A percentile compares a stretch with the other conserved stretches of the same genome.
Evolutionary conservation across 1,140 invertebrate genomes (phyloP).

Genomic region (Temnothorax curvispinosus): DNA sequence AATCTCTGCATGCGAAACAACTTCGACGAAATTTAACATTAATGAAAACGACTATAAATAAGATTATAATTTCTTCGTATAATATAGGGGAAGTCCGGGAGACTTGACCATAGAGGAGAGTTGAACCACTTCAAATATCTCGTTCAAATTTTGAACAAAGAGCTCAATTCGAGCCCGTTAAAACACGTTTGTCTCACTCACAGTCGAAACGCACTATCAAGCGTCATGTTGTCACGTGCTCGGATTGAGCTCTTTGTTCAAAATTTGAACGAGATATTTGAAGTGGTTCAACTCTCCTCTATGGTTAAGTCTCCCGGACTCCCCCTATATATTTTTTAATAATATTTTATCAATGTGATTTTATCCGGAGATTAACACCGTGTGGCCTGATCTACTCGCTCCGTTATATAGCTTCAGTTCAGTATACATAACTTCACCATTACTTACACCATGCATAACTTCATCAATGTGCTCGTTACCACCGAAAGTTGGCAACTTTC

Average conservation of each 20-base stretch:
- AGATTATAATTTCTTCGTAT: not conserved
- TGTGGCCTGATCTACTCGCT: not conserved
- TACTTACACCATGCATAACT: not conserved
- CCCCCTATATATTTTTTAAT: not conserved
- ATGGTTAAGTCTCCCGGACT: too few species aligned
- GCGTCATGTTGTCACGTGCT: too few species aligned
- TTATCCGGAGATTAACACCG: not conserved
- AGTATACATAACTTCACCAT: not conserved
- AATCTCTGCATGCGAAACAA: not conserved
- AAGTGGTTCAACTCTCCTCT: too few species aligned
- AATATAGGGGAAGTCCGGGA: too few species aligned
- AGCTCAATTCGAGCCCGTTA: too few species aligned
- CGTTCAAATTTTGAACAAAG: too few species aligned
- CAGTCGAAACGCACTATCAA: too few species aligned
- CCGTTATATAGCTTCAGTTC: not conserved
- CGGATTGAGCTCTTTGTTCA: too few species aligned
- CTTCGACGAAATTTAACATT: not conserved
- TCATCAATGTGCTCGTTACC: constrained; percentile 43
- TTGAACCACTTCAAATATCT: too few species aligned
- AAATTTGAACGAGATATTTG: too few species aligned
- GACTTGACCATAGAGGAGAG: too few species aligned
- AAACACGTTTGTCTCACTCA: too few species aligned
- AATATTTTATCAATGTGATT: not conserved
- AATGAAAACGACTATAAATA: not conserved
- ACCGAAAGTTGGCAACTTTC: constrained; percentile 46